These are phyloP conservation scores for Leptinotarsa undecemlineata DNA, from an alignment of 1,140 invertebrate species.

Conservation along the genomic window DNA sequence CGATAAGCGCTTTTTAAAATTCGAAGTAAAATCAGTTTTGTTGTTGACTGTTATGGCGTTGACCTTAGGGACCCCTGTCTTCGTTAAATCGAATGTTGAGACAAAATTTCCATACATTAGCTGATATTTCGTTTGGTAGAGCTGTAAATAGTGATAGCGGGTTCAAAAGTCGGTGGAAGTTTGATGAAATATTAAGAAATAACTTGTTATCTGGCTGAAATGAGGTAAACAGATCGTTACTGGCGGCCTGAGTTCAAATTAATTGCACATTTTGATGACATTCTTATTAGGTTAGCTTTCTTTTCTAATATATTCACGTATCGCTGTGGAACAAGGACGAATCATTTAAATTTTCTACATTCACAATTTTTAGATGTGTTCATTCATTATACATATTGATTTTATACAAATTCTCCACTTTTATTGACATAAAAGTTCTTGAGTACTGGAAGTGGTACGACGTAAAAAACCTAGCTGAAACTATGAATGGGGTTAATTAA, in stretches of 20 bases:
- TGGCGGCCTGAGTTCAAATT: background rate
- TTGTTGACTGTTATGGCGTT: slow-evolving; percentile 34
- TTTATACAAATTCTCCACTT: too few species aligned
- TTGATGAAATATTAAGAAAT: slow-evolving; percentile 6
- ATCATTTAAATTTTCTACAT: too few species aligned
- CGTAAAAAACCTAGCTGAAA: too few species aligned
- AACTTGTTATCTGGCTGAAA: background rate
- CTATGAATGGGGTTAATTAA: too few species aligned
- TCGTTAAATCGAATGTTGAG: slow-evolving; percentile 18
- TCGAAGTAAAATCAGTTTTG: slow-evolving; percentile 34
- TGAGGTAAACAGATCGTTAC: background rate
- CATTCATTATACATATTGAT: too few species aligned
- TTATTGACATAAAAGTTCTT: too few species aligned
- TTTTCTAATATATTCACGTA: background rate
- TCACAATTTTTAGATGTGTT: too few species aligned
- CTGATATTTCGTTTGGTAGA: slow-evolving; percentile 3
- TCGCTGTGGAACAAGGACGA: background rate
- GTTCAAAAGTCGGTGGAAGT: slow-evolving; percentile 10
- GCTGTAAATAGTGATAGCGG: slow-evolving; percentile 16
- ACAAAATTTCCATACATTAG: slow-evolving; percentile 12
- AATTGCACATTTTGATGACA: background rate
- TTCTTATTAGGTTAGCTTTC: too few species aligned
- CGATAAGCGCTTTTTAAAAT: slow-evolving; percentile 38
- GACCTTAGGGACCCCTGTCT: slow-evolving; percentile 31
- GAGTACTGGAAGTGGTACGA: too few species aligned